Conservation (phyloP, 2,113 vertebrate species). For the Hippopotamus amphibius region DNA sequence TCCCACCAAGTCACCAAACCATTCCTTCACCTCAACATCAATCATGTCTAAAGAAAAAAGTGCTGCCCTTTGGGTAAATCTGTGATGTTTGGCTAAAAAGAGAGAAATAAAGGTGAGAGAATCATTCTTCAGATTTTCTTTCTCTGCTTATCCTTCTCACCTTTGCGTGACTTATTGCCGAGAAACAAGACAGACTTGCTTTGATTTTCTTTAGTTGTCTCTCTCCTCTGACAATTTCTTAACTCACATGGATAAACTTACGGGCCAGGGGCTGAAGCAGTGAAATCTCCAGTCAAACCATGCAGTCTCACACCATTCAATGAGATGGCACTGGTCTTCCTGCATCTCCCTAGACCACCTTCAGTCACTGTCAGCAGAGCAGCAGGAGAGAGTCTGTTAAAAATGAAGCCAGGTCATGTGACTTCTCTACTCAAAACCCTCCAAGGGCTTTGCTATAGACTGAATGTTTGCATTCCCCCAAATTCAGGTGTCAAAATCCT, state of each 20-base stretch:
- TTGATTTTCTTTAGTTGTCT: not conserved
- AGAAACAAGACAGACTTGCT: not conserved
- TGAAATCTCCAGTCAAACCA: not conserved
- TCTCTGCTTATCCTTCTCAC: not conserved
- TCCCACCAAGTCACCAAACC: not conserved
- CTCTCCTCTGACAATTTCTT: not conserved
- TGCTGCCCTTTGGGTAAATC: not conserved
- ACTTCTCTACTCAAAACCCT: too few species aligned
- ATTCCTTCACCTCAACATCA: not conserved
- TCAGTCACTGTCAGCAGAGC: not conserved
- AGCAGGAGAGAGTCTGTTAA: not conserved
- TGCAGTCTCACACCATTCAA: not conserved
- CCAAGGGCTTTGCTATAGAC: too few species aligned
- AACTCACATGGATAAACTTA: not conserved
- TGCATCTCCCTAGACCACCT: not conserved
- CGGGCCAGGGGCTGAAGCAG: not conserved
- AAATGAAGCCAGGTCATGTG: not conserved
- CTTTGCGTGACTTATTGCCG: not conserved
- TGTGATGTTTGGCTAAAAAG: not conserved
- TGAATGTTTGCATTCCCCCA: too few species aligned
- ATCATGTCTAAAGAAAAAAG: not conserved
- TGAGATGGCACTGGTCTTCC: not conserved
- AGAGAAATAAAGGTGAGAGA: not conserved
- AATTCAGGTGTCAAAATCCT: not conserved
- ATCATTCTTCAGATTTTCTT: not conserved